These are phyloP conservation scores for Sander lucioperca DNA, from an alignment of 2,113 vertebrate species.

Conservation along the genomic window DNA sequence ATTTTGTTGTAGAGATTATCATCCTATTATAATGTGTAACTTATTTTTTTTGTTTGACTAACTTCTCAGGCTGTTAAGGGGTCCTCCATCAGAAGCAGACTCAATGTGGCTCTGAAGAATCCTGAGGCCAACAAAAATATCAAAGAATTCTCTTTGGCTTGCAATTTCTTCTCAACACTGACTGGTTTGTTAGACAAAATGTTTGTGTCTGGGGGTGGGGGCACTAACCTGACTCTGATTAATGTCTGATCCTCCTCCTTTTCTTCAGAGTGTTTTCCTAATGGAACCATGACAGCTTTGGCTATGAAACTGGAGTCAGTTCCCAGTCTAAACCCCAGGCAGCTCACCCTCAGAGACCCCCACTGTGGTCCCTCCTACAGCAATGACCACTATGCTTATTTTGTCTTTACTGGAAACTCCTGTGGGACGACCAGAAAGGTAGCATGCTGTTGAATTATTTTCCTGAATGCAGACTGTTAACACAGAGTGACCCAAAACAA, in stretches of 20 bases:
- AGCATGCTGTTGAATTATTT: fast-evolving
- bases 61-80: constrained; percentile 60
- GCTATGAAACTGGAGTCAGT: constrained; percentile 78
- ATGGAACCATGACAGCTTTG: constrained; percentile 78
- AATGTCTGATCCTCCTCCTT: neutral
- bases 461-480: neutral
- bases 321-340: constrained; percentile 62
- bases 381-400: constrained; percentile 72
- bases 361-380: constrained; percentile 76
- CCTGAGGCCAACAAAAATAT: constrained; percentile 30
- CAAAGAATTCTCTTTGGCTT: constrained; percentile 70
- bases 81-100: constrained; percentile 54
- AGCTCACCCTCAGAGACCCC: constrained; percentile 75
- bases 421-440: constrained; percentile 83
- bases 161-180: constrained; percentile 60
- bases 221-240: neutral
- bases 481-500: neutral
- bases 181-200: constrained; percentile 51
- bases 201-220: fast-evolving
- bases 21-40: neutral
- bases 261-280: constrained; percentile 79
- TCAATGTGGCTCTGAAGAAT: constrained; percentile 60
- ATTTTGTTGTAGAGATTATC: neutral
- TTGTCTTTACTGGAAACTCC: constrained; percentile 74
- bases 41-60: neutral